Evolutionary conservation across 2,888 invertebrate species (phyloP), one percentile per base, ranked within the genome.

Genomic region (Endotricha flammealis): DNA sequence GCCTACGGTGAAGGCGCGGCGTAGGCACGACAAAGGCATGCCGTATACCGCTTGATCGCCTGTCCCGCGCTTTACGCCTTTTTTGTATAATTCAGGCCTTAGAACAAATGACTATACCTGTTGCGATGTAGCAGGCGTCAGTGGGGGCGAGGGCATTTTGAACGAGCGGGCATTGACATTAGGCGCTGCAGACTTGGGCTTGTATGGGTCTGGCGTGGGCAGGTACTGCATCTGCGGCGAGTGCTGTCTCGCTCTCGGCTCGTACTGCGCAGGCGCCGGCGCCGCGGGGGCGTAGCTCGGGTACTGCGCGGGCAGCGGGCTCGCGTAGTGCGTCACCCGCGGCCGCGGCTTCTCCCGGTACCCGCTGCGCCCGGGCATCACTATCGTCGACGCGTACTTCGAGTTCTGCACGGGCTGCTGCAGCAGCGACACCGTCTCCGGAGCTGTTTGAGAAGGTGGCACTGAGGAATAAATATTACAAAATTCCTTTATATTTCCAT

Each of bases 401-500:
- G 72, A 53, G 42, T 64, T 72, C 41, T 72, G 80, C 33, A 74
- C 59, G 14, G 85, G 82, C 51, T 83, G 82, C 52, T 86, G 86
- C 38, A 86, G 61, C 23, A 86, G 54, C 6, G 83, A 83, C 17
- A 86, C 86, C n/a, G 86, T 85, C 51, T 86, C 86, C 11, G 86
- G 86, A 12, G 86, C 86, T 8, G 83, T 85, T 48, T 82, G 82
- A n/a, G 85, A 86, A 16, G 85, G 85, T 31, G 86, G 80, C 13
- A 85, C 65, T 29, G 59, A 68, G 70, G 52, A 12, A 23, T 38
- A 27, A 28, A 13, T 20, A 29, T 36, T 32, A 33, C 38, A 4
- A 35, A 30, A 41, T 6, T 27, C 12, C 9, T 16, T 6, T 16
- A 16, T 4, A 16, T 6, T 16, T 6, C 16, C 16, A 16, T 16